Evolutionary conservation across 2,888 invertebrate species (phyloP).

Genomic region (Cepaea hortensis): DNA sequence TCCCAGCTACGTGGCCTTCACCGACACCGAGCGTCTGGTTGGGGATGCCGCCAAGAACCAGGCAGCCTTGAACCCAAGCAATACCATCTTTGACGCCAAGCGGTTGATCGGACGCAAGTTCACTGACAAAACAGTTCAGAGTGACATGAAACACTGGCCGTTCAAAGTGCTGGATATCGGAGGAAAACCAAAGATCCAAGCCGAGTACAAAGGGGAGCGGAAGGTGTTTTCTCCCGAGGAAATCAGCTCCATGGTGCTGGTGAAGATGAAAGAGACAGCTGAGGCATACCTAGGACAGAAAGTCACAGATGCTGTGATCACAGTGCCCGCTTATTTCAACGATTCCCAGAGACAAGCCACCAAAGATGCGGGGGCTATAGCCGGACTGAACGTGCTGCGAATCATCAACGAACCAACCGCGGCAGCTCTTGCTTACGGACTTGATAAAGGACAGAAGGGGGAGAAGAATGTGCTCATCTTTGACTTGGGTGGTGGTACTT

Average conservation of each 20-base stretch:
- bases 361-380: constrained; percentile 14
- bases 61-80: constrained; percentile 83
- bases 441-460: constrained; percentile 63
- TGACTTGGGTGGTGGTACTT: constrained; percentile 54
- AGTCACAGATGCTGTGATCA: constrained; percentile 23
- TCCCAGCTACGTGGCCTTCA: constrained; percentile 27
- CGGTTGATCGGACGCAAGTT: constrained; percentile 67
- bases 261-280: constrained; percentile 20
- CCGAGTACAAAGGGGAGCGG: constrained; percentile 84
- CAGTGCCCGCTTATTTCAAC: constrained; percentile 24
- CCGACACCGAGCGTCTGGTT: constrained; percentile 16
- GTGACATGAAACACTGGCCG: constrained; percentile 67
- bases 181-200: constrained; percentile 67
- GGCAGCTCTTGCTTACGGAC: constrained; percentile 2
- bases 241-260: constrained; percentile 22
- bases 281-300: constrained; percentile 18
- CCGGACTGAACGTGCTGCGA: constrained; percentile 12
- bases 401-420: constrained; percentile 23
- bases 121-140: constrained; percentile 61
- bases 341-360: constrained; percentile 21
- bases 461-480: constrained; percentile 78
- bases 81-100: constrained; percentile 80
- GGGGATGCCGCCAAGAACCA: constrained; percentile 77
- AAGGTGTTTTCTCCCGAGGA: constrained; percentile 90
- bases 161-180: constrained; percentile 50